Conservation (phyloP, 2,113 vertebrate species). For the Sinosuthora webbiana region DNA sequence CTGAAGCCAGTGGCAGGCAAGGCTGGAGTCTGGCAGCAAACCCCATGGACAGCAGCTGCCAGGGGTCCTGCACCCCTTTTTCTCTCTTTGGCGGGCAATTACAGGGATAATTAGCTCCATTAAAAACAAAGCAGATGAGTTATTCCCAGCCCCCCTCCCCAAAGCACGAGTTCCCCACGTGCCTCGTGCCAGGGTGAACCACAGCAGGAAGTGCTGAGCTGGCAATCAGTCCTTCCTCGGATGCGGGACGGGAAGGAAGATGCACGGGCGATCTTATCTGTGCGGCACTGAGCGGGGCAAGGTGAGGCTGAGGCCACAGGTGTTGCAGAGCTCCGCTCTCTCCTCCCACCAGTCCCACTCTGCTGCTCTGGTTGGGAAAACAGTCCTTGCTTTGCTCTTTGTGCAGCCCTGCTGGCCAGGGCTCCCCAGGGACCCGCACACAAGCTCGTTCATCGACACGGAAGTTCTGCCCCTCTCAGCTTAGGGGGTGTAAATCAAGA, state of each 20-base stretch:
- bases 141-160: background rate
- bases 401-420: background rate
- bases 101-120: background rate
- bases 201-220: background rate
- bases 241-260: background rate
- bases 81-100: background rate
- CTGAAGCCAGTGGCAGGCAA: background rate
- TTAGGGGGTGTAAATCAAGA: background rate
- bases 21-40: background rate
- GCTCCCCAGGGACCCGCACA: background rate
- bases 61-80: background rate
- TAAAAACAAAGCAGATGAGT: background rate
- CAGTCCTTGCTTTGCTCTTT: background rate
- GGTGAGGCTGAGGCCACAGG: background rate
- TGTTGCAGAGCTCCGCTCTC: accelerated
- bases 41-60: background rate
- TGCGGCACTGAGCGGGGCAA: background rate
- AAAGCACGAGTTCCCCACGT: accelerated
- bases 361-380: accelerated
- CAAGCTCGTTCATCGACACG: background rate
- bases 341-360: background rate
- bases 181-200: background rate
- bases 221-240: background rate
- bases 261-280: accelerated
- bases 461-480: background rate